Evolutionary conservation across 2,797 vertebrate genomes (phyloP), one percentile per base, ranked within the genome.

Genomic region (Vultur gryphus): DNA sequence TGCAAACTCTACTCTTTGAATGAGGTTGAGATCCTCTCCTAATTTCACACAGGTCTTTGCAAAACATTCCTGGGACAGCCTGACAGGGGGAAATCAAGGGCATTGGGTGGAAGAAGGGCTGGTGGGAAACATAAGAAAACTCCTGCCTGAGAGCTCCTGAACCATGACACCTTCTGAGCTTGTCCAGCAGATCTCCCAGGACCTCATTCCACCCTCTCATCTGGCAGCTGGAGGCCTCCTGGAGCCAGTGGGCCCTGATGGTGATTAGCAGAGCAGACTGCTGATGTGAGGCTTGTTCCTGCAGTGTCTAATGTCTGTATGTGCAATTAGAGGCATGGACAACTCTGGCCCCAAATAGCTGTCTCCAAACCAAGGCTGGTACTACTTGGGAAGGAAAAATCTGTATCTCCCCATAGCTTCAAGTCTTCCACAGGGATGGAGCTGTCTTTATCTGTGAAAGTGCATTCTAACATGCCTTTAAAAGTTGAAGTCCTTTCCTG

Each of bases 101-200:
- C 31, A 7, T 2, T 43, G 48, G 2, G 3, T 70, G 37, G 65
- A 59, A 88, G 15, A 73, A 62, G 5, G 20, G 14, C 35, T 89
- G 29, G 7, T 26, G 12, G 55, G 43, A 79, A 48, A 61, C 11
- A 7, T 4, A n/a, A 72, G 31, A 44, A 15, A 31, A 71, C 28
- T 80, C 37, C 29, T 65, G 7, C 8, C 24, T 43, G 28, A 48
- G 54, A 62, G 25, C 18, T 94, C 46, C 43, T 88, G 70, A 66
- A 41, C 12, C 3, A 24, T 0, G 1, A 15, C 16, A 16, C 3
- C 16, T 15, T 48, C 35, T 43, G 33, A 77, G 8, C 6, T 35
- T 13, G 26, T 9, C 69, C 84, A 83, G 70, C 6, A 69, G 31
- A 41, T 43, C 49, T 51, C 19, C 51, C 5, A 14, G 73, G 33